Conservation (phyloP, 2,888 invertebrate species). For the Limenitis camilla region DNA sequence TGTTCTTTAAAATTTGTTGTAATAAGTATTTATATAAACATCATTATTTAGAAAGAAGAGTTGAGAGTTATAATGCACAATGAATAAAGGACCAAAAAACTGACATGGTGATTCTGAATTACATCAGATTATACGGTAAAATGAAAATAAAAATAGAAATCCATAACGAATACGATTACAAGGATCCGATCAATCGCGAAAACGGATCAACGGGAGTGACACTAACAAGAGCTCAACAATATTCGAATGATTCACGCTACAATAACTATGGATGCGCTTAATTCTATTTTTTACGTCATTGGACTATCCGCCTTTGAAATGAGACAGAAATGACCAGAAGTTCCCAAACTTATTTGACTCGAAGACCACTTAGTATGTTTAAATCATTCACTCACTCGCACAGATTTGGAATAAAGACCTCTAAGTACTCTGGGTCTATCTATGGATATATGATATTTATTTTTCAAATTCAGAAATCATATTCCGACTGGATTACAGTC, state of each 20-base stretch:
- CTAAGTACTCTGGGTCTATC: too few species aligned
- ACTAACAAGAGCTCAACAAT: slow-evolving; percentile 49
- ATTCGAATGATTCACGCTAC: slow-evolving; percentile 56
- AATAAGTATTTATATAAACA: not conserved
- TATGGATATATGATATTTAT: too few species aligned
- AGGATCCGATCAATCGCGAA: slow-evolving; percentile 26
- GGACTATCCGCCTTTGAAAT: slow-evolving; percentile 40
- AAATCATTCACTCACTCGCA: too few species aligned
- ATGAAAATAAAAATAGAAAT: slow-evolving; percentile 13
- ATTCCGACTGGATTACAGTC: too few species aligned
- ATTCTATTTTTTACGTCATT: slow-evolving; percentile 62
- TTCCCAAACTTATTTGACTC: too few species aligned
- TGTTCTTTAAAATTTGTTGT: too few species aligned
- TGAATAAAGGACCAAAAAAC: not conserved
- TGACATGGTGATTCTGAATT: not conserved
- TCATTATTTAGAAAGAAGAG: too few species aligned
- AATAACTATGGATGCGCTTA: slow-evolving; percentile 47
- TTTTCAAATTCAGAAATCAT: too few species aligned
- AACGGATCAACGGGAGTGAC: slow-evolving; percentile 31
- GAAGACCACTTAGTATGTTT: too few species aligned
- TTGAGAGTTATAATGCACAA: too few species aligned
- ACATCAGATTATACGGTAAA: not conserved
- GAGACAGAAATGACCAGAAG: slow-evolving; percentile 15
- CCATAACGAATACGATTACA: slow-evolving; percentile 25
- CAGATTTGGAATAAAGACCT: too few species aligned